These are phyloP conservation scores for Epirrhoe tristata DNA, from an alignment of 2,888 invertebrate genomes.

Conservation along the genomic window DNA sequence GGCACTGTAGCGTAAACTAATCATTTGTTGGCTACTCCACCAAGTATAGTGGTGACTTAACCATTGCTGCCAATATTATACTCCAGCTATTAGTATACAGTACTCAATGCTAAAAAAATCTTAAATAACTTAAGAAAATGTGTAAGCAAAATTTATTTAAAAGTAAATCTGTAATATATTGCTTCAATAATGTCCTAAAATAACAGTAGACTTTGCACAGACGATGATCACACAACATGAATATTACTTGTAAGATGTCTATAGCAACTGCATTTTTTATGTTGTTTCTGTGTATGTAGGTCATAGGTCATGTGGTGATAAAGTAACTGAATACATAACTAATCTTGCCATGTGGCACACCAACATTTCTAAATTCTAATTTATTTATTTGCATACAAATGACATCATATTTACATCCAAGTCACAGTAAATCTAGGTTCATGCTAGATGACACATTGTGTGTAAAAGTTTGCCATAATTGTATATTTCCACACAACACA, in stretches of 20 bases:
- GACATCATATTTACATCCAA: background rate
- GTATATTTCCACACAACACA: too few relatives aligned
- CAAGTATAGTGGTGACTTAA: background rate
- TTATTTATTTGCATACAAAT: background rate
- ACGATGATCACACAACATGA: too few relatives aligned
- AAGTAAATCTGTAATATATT: too few relatives aligned
- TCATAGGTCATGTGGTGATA: background rate
- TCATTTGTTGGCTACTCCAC: constrained; percentile 10
- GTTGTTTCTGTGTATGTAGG: background rate
- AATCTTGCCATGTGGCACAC: background rate
- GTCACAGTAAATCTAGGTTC: too few relatives aligned
- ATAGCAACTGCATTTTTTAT: background rate
- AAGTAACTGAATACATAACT: background rate
- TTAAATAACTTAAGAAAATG: too few relatives aligned
- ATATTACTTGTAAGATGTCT: background rate
- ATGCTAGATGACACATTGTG: too few relatives aligned
- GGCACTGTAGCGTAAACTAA: constrained; percentile 65
- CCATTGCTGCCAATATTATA: background rate
- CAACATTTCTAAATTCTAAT: background rate
- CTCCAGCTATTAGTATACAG: background rate
- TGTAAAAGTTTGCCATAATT: too few relatives aligned
- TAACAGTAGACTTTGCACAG: too few relatives aligned
- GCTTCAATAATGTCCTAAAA: too few relatives aligned
- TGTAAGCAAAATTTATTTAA: too few relatives aligned
- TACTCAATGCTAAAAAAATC: background rate